Base-by-base conservation (phyloP, 2,113 vertebrate genomes). In the Gavialis gangeticus region DNA sequence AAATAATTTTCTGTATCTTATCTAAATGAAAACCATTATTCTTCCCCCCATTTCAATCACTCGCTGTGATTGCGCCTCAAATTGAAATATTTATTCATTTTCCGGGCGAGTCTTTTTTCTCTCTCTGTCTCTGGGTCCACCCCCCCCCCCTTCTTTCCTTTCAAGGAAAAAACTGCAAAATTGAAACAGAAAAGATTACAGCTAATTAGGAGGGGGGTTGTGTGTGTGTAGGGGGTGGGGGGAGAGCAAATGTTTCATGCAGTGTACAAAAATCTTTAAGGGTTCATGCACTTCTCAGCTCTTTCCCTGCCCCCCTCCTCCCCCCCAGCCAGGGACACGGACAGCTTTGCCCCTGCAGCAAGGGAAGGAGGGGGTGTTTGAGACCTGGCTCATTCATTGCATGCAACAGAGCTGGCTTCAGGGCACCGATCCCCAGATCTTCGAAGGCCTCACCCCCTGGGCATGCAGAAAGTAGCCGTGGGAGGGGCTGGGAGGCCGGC, bases 81-180 rank as follows among this genome's bases (percentile, higher is more conserved):
- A 97, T 97, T 98, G 98, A 97, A 97, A 98, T 98, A 98, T 98
- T 97, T 98, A 98, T 97, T 98, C 97, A 97, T 98, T 98, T 98
- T 97, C 97, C 89, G 90, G 92, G 96, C 54, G 92, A 96, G 95
- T 97, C 96, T 97, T 91, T 96, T 91, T 24, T 93, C 93, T 80
- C 58, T 78, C 79, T 62, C 77, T 57, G 77, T 69, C 64, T 1
- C 5, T 69, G 87, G 19, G 15, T 24, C 46, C 57, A 75, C 62
- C 12, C 16, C 25, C n/a, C n/a, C 3, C 2, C 7, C 1, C 9
- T 66, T 4, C 30, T 11, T 69, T 57, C 90, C 81, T 84, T 95
- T 93, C 84, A 2, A 75, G 60, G 88, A 91, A 95, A 84, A 34
- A 30, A 37, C 73, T 92, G 91, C 92, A 57, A 94, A 94, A 97